Conservation (phyloP, 2,113 vertebrate genomes). For the Atlantisia rogersi region DNA sequence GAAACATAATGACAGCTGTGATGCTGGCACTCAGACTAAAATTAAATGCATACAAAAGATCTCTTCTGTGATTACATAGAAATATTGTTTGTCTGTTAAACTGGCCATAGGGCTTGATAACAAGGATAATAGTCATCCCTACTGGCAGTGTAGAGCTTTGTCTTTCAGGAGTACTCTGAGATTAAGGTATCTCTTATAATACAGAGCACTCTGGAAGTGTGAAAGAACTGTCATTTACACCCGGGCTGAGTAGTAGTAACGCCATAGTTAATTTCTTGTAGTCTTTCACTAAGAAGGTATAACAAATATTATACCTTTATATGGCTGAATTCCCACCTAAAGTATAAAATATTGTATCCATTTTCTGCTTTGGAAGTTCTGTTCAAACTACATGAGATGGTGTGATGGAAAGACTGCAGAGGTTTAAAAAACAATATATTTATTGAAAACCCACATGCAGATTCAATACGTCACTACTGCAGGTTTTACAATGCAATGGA, state of each 20-base stretch:
- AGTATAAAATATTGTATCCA: background rate
- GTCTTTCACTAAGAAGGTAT: background rate
- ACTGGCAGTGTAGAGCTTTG: background rate
- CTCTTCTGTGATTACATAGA: background rate
- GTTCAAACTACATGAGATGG: background rate
- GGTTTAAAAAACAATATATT: too few relatives aligned
- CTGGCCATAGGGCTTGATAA: background rate
- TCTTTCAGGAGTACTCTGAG: background rate
- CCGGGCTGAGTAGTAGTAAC: background rate
- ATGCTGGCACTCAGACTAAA: background rate
- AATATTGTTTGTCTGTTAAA: background rate
- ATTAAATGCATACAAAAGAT: background rate
- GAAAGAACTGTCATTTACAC: background rate
- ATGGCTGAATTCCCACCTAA: background rate
- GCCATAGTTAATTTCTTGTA: background rate
- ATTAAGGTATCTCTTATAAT: background rate
- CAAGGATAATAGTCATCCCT: background rate
- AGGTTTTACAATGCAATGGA: too few relatives aligned
- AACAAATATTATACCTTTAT: background rate
- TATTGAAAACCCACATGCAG: too few relatives aligned
- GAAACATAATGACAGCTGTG: accelerated
- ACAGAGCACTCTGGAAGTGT: background rate
- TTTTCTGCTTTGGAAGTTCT: background rate
- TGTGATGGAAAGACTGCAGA: too few relatives aligned
- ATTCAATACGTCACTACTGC: too few relatives aligned